Conservation (phyloP, 2,888 invertebrate genomes). For the Bursaphelenchus okinawaensis region DNA sequence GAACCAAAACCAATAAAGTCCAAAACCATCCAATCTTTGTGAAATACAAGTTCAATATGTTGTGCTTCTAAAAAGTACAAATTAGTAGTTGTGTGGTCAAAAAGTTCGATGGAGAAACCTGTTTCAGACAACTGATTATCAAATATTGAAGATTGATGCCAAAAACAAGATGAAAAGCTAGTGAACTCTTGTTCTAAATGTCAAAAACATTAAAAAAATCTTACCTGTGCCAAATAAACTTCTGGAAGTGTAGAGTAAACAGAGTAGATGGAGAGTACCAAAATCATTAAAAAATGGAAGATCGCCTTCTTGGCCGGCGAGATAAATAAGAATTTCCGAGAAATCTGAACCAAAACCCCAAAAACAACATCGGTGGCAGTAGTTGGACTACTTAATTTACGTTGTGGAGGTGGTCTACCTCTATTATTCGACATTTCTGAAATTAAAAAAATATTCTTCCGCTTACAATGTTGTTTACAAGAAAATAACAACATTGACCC, state of each 20-base stretch:
- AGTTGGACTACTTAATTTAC: slow-evolving; percentile 15
- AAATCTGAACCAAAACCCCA: slow-evolving; percentile 32
- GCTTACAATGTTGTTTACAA: too few relatives aligned
- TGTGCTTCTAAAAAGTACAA: slow-evolving; percentile 72
- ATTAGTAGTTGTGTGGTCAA: too few relatives aligned
- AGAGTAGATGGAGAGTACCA: slow-evolving; percentile 36
- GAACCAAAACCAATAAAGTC: slow-evolving; percentile 74
- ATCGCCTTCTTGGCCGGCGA: slow-evolving; percentile 40
- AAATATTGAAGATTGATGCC: background rate
- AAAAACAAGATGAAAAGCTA: too few relatives aligned
- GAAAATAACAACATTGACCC: too few relatives aligned
- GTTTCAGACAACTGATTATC: too few relatives aligned
- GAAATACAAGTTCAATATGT: slow-evolving; percentile 83
- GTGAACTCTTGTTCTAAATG: too few relatives aligned
- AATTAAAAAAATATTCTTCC: too few relatives aligned
- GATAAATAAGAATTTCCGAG: slow-evolving; percentile 42
- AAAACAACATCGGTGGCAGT: slow-evolving; percentile 18
- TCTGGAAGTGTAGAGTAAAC: slow-evolving; percentile 21
- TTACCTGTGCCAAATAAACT: slow-evolving; percentile 23
- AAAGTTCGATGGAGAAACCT: too few relatives aligned
- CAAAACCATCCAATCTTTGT: slow-evolving; percentile 97
- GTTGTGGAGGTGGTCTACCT: slow-evolving; percentile 1
- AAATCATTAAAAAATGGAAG: slow-evolving; percentile 38
- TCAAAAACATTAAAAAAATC: slow-evolving; percentile 7
- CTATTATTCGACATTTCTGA: slow-evolving; percentile 1